Base-by-base conservation (phyloP, 2,113 vertebrate species). In the Oenanthe oenanthe region DNA sequence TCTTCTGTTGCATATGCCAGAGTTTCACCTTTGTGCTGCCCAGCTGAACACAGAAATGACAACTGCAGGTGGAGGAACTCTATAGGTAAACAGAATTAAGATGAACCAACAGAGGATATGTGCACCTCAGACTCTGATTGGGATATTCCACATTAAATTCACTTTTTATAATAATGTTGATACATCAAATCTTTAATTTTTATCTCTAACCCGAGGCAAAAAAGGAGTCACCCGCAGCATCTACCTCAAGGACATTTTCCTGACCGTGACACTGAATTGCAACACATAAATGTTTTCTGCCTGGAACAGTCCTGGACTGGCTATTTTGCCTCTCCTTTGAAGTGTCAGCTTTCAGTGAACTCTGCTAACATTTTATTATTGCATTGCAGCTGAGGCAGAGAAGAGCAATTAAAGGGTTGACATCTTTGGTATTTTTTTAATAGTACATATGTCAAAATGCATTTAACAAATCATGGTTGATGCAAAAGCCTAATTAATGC, bases 351-450 rank as follows among this genome's bases (percentile, higher is more conserved):
- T 86, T 63, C 53, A 31, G 68, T 94, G 95, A 95, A 86, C 92
- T 88, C 79, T 81, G 71, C 63, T 88, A 77, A 88, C 40, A 8
- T 90, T 84, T 82, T 67, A 53, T 91, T 96, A 83, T 71, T 93
- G 75, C 72, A 57, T 2, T 74, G 92, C 24, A 26, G 48, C 78
- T 74, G 63, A 85, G 63, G 78, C 85, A 92, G 93, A 66, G 75
- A 93, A 80, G 63, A 88, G 72, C 76, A 96, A 93, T 95, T 96
- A 97, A 90, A 86, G 60, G 82, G 68, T 88, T 95, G 92, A 86
- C 88, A 92, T 86, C 43, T 80, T 84, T 53, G 60, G 10, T 76
- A 26, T 90, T 89, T 95, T 96, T 96, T 96, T 81, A 92, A 86
- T 83, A 86, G 32, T 75, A 73, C 78, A 43, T 60, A 18, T 96